Evolutionary conservation across 53 echinoderm and acorn worm genomes (phyloP).

Genomic region (Arbacia lixula): DNA sequence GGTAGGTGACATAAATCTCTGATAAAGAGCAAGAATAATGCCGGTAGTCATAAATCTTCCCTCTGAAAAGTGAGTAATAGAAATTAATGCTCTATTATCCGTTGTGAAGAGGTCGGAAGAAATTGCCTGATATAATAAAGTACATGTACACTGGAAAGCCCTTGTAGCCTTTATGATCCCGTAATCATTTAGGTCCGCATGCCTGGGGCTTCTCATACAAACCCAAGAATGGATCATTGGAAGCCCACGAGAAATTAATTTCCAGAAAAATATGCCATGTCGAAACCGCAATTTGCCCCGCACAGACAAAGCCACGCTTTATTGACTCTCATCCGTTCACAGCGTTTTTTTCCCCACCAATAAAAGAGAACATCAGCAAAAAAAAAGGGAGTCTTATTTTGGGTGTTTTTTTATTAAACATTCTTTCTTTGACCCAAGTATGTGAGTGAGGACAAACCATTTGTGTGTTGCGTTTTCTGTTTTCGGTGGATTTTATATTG

Average conservation of each 20-base stretch:
- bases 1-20: too few relatives aligned
- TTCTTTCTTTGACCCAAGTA: constrained; percentile 9
- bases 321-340: not conserved
- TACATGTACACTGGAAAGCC: too few relatives aligned
- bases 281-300: not conserved
- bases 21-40: too few relatives aligned
- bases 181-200: not conserved
- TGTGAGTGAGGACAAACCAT: not conserved
- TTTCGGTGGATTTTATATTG: too few relatives aligned
- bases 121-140: not conserved
- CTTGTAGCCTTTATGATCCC: not conserved
- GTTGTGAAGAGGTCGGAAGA: not conserved
- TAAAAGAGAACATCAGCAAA: too few relatives aligned
- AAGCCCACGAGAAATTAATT: constrained; percentile 14
- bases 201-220: not conserved
- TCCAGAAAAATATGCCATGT: not conserved
- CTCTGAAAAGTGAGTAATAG: too few relatives aligned
- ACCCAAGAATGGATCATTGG: not conserved
- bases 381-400: too few relatives aligned
- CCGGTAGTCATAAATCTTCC: too few relatives aligned
- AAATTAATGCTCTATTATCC: not conserved
- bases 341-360: too few relatives aligned
- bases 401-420: too few relatives aligned
- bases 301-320: constrained; percentile 5
- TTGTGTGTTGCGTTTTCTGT: too few relatives aligned